Conservation (phyloP, 1,140 invertebrate genomes). For the Tetramorium simillimum region DNA sequence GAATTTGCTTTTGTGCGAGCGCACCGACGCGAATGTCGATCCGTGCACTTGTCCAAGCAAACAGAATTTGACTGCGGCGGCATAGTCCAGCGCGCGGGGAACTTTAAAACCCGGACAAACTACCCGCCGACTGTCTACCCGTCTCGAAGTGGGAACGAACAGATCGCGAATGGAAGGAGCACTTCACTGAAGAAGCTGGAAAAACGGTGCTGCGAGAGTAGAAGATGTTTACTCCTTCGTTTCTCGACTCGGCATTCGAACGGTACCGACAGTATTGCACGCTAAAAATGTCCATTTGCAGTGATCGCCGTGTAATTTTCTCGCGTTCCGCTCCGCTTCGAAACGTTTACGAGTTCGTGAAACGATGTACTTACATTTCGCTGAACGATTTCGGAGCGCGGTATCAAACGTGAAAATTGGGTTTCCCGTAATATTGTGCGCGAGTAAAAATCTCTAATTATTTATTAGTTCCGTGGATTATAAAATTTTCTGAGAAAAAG, state of each 20-base stretch:
- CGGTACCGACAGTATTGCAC: constrained; percentile 2
- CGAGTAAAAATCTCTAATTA: neutral
- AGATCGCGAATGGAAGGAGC: constrained; percentile 52
- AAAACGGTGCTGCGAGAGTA: constrained; percentile 41
- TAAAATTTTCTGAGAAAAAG: neutral
- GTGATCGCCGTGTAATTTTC: constrained; percentile 50
- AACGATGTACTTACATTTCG: constrained; percentile 40
- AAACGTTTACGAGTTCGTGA: constrained; percentile 36
- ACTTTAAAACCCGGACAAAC: constrained; percentile 57
- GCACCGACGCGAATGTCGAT: constrained; percentile 45
- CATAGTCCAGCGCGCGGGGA: neutral
- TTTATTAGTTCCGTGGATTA: neutral
- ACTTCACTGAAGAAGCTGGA: constrained; percentile 61
- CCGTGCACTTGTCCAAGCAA: constrained; percentile 50
- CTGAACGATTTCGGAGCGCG: constrained; percentile 37
- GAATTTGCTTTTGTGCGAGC: constrained; percentile 38
- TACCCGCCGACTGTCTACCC: constrained; percentile 48
- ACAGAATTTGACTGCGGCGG: constrained; percentile 59
- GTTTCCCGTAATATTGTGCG: neutral
- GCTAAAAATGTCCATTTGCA: constrained; percentile 37
- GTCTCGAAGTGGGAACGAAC: constrained; percentile 35
- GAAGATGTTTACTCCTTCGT: constrained; percentile 54
- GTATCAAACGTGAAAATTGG: constrained; percentile 31
- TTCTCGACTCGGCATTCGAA: constrained; percentile 11
- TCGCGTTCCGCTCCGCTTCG: constrained; percentile 25